Evolutionary conservation across 2,113 vertebrate genomes (phyloP).

Genomic region (Stegastes partitus): DNA sequence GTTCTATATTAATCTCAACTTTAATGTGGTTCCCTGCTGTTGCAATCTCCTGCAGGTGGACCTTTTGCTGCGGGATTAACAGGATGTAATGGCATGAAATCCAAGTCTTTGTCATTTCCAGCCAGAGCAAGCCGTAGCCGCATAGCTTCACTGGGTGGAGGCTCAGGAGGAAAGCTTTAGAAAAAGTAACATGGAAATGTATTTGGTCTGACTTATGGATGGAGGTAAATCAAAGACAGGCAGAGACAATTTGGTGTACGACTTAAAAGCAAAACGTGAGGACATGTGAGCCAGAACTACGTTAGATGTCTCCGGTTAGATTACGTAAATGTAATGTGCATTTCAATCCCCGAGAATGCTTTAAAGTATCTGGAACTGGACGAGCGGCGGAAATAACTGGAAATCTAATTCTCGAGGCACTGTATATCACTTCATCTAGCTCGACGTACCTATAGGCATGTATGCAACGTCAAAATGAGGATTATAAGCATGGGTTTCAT

Average conservation of each 20-base stretch:
- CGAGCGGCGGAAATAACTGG: not conserved
- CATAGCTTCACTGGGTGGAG: slow-evolving; percentile 54
- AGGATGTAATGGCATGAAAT: slow-evolving; percentile 50
- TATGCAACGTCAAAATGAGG: slow-evolving; percentile 22
- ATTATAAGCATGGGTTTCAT: not conserved
- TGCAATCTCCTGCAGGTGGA: slow-evolving; percentile 35
- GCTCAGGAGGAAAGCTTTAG: slow-evolving; percentile 44
- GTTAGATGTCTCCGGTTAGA: slow-evolving; percentile 12
- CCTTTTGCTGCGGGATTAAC: slow-evolving; percentile 52
- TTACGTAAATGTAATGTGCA: not conserved
- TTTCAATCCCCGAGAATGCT: slow-evolving; percentile 30
- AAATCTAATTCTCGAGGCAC: slow-evolving; percentile 26
- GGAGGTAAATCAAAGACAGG: slow-evolving; percentile 43
- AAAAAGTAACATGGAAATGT: slow-evolving; percentile 26
- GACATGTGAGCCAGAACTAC: slow-evolving; percentile 15
- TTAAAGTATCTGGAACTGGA: slow-evolving; percentile 18
- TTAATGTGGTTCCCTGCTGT: slow-evolving; percentile 32
- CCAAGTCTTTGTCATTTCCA: slow-evolving; percentile 55
- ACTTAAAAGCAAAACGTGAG: slow-evolving; percentile 6
- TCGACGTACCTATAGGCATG: slow-evolving; percentile 7
- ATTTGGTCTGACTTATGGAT: slow-evolving; percentile 39
- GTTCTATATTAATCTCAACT: slow-evolving; percentile 20
- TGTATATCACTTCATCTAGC: slow-evolving; percentile 8
- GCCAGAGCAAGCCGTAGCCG: slow-evolving; percentile 20
- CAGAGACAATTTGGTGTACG: slow-evolving; percentile 11